These are phyloP conservation scores for Ailurus styani DNA, from an alignment of 2,113 vertebrate species.

Conservation along the genomic window DNA sequence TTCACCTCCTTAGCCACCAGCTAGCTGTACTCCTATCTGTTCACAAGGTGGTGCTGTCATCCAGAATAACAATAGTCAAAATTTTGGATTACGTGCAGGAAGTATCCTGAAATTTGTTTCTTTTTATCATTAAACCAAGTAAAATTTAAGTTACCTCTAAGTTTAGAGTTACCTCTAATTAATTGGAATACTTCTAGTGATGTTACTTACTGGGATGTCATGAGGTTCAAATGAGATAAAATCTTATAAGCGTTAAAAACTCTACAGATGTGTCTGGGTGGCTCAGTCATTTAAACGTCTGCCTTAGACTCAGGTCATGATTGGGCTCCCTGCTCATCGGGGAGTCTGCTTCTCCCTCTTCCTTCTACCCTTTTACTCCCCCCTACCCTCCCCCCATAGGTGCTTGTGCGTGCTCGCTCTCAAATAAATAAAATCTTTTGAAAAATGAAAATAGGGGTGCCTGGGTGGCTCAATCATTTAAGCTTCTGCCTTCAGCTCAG, in stretches of 20 bases:
- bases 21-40: conserved; percentile 11
- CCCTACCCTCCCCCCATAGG: too few species aligned
- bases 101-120: conserved; percentile 22
- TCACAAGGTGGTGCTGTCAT: conserved; percentile 35
- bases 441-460: too few species aligned
- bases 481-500: too few species aligned
- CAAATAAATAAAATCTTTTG: not conserved
- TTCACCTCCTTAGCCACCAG: not conserved
- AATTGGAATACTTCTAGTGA: conserved; percentile 17
- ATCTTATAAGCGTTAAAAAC: conserved; percentile 21
- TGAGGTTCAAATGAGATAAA: not conserved
- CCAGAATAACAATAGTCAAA: not conserved
- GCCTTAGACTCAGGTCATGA: not conserved
- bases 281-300: not conserved
- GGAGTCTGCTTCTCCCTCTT: not conserved
- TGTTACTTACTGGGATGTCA: not conserved
- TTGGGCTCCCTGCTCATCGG: not conserved
- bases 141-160: conserved; percentile 22
- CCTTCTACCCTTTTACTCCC: not conserved
- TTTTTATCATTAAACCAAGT: conserved; percentile 9
- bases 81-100: not conserved
- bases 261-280: not conserved
- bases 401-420: too few species aligned
- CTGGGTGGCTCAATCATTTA: too few species aligned
- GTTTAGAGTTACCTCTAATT: not conserved